Base-by-base conservation (phyloP, 2,113 vertebrate species). In the Chloebia gouldiae region DNA sequence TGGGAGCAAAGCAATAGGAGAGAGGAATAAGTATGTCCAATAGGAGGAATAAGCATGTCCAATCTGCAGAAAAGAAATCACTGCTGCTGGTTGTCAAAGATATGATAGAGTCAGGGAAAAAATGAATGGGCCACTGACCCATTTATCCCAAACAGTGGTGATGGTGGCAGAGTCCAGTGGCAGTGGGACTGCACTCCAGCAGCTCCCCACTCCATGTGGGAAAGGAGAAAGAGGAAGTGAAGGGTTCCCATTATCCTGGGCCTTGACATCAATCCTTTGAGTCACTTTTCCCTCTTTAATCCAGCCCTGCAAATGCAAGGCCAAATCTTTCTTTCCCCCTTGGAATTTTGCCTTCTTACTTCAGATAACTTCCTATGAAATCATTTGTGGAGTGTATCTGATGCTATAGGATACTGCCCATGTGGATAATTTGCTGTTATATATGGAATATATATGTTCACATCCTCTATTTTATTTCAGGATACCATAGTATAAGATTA, bases 391-490 rank as follows among this genome's bases (percentile, higher is more conserved):
- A 59, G 33, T 1, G 0, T 12, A 68, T 40, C 51, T 79, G 45
- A 72, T 81, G 10, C 60, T 63, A 3, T 5, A 66, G 27, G 33
- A 54, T 54, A 18, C 8, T 30, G 15, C 19, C 31, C 45, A 20
- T 24, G 8, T 8, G 11, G 40, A 10, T 40, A 30, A 31, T 56
- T 63, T 63, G 39, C 22, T 2, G 1, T 19, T 13, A 49, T 0
- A 2, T 27, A 35, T 2, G 5, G 44, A 66, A 84, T 40, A 40
- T 40, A 40, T 40, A 40, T 40, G 40, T 56, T 59, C 7, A 33
- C 42, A 68, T 18, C 22, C 49, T 84, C 44, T 86, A 4, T 61
- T 93, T 87, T 33, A n/a, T 42, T 51, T 37, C 19, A 79, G 63
- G 15, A n/a, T 60, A 56, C 35, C 65, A 42, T 6, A 56, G 30